A percentile compares a stretch with the other conserved stretches of the same genome.
These are phyloP conservation scores for Dichetophora obliterata DNA, from an alignment of 2,888 invertebrate genomes.

Conservation along the genomic window DNA sequence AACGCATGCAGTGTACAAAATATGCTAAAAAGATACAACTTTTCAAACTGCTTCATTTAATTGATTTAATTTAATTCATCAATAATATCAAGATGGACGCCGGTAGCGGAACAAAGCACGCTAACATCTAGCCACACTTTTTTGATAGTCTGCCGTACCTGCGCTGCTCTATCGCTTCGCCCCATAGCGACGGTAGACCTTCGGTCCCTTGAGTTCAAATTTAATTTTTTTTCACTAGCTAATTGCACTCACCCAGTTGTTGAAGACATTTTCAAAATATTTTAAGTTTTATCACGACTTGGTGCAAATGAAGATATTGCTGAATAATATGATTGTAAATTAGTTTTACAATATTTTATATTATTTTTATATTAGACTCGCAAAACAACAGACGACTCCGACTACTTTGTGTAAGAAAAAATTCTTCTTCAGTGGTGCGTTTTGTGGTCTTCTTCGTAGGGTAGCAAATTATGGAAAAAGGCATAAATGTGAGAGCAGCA, in stretches of 20 bases:
- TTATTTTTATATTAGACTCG: background rate
- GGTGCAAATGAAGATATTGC: background rate
- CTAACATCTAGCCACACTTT: slow-evolving; percentile 44
- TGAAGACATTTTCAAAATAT: slow-evolving; percentile 56
- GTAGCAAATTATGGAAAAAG: background rate
- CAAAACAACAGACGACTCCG: slow-evolving; percentile 28
- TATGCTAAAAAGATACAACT: background rate
- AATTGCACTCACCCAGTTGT: slow-evolving; percentile 58
- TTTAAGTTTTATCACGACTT: slow-evolving; percentile 11
- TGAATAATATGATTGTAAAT: slow-evolving; percentile 14
- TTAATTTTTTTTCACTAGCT: slow-evolving; percentile 1
- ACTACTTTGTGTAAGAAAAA: slow-evolving; percentile 30
- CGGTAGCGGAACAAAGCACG: slow-evolving; percentile 52
- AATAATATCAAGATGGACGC: slow-evolving; percentile 51
- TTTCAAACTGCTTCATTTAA: background rate
- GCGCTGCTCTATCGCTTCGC: slow-evolving; percentile 18
- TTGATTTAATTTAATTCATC: background rate
- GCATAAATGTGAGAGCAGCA: background rate
- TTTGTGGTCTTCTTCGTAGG: slow-evolving; percentile 4
- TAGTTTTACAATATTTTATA: slow-evolving; percentile 24
- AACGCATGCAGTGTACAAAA: background rate
- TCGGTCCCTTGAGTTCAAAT: background rate
- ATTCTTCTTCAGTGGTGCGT: background rate
- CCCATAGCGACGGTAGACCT: background rate
- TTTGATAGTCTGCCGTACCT: slow-evolving; percentile 32